Evolutionary conservation across 2,888 invertebrate species (phyloP), one percentile per base, ranked within the genome.

Genomic region (Pilophorus perplexus): DNA sequence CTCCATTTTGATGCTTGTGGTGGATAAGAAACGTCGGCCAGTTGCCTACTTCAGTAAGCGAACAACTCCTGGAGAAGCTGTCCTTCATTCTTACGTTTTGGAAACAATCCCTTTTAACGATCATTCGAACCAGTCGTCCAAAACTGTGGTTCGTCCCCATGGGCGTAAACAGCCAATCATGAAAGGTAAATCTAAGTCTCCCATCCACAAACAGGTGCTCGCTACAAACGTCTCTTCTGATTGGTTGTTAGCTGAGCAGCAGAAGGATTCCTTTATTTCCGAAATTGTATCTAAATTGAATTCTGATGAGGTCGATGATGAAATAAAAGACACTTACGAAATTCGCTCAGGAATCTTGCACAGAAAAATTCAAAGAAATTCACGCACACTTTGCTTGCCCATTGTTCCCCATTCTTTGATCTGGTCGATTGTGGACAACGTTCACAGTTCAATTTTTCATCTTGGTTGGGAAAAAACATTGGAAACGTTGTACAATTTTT

Each of bases 341-440:
- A 52, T 70, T 27, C 28, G 69, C 14, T 50, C 66, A 3, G 69
- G 67, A n/a, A 64, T 68, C 8, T 40, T 71, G 4, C 57, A 66
- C 54, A 57, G 71, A 37, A 68, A 69, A 65, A 69, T 73, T 22
- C 71, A 74, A 60, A 59, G 73, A 14, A 71, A 73, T 44, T 12
- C 25, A 14, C 44, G 46, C 12, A 44, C 44, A 8, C 60, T 42
- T 42, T 60, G 44, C 18, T 25, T 60, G 16, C 60, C 60, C 3
- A 44, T 44, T 20, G 60, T 60, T 12, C 60, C 60, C 4, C 60
- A 60, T 60, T 54, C 73, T 6, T 67, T 74, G 2, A 44, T 69
- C 0, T 75, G 74, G 75, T 72, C 74, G 0, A 64, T 75, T 4
- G 71, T 75, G 3, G 73, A 74, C 44, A 68, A 73, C 40, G 52